Evolutionary conservation across 2,113 vertebrate species (phyloP), one percentile per base, ranked within the genome.

Genomic region (Maccullochella peelii): DNA sequence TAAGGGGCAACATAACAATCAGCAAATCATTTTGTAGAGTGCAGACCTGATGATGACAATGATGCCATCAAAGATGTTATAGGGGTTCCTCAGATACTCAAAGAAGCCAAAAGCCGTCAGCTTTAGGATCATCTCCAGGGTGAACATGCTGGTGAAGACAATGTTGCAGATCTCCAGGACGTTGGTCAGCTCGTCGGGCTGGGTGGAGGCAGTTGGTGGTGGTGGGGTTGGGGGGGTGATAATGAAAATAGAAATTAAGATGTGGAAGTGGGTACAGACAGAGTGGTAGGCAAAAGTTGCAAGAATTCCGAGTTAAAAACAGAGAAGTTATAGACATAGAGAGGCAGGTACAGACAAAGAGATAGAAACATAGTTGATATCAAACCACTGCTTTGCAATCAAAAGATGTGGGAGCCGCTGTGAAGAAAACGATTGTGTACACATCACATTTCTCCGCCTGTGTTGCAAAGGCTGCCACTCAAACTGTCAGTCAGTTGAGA

Each of bases 101-200:
- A 99, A 99, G 87, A 98, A 97, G 77, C 98, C 98, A 27, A 99
- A 99, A 30, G 98, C 98, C 0, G 97, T 96, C 80, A 99, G 96
- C 90, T 99, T 99, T 73, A 99, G 96, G 86, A 99, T 96, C 98
- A 99, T 99, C 95, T 99, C 98, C 94, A 99, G 89, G 20, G 98
- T 97, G 67, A 99, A 99, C 98, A 99, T 99, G 94, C 98, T 99
- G 92, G 98, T 99, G 88, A 99, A 99, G 57, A 99, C 98, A 57
- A 99, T 99, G 6, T 99, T 99, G 91, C 98, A 98, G 95, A 99
- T 99, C 94, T 99, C 98, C 94, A 99, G 94, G 86, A 99, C 96
- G 50, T 99, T 98, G 89, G 98, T 99, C 90, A 99, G 91, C 91
- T 99, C 97, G 14, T 99, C 98, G 0, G 98, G 98, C 98, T 99